Evolutionary conservation across 2,888 invertebrate species (phyloP).

Genomic region (Rapana venosa): DNA sequence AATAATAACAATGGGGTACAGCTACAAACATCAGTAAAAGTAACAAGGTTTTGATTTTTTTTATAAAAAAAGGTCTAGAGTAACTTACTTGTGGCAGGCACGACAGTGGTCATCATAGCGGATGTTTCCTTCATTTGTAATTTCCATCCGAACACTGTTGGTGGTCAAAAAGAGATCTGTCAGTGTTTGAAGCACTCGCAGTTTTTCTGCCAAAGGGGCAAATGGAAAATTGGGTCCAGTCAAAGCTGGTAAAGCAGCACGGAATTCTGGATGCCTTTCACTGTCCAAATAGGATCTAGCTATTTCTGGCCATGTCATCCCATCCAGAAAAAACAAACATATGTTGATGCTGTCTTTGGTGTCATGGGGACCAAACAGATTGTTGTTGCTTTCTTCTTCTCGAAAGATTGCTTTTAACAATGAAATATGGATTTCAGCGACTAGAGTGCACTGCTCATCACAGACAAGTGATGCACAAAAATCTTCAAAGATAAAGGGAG

Average conservation of each 20-base stretch:
- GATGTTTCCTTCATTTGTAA: constrained; percentile 90
- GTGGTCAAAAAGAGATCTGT: constrained; percentile 96
- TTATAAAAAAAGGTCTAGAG: too few relatives aligned
- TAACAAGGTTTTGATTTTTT: too few relatives aligned
- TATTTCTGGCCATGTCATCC: constrained; percentile 97
- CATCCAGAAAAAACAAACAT: constrained; percentile 93
- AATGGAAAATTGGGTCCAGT: constrained; percentile 73
- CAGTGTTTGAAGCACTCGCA: constrained; percentile 86
- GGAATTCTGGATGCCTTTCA: constrained; percentile 81
- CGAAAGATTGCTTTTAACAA: constrained; percentile 87
- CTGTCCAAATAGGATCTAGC: constrained; percentile 93
- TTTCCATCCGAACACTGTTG: constrained; percentile 94
- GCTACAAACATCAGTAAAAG: too few relatives aligned
- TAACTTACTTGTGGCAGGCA: constrained; percentile 77
- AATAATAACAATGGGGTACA: too few relatives aligned
- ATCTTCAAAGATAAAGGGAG: constrained; percentile 96
- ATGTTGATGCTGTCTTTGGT: constrained; percentile 98
- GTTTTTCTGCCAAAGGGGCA: constrained; percentile 71
- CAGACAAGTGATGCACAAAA: constrained; percentile 94
- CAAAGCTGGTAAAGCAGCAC: constrained; percentile 68
- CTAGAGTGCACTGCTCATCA: constrained; percentile 93
- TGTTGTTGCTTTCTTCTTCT: constrained; percentile 81
- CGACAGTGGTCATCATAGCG: constrained; percentile 79
- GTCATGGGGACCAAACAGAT: constrained; percentile 95
- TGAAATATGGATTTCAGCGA: constrained; percentile 96